phyloP scores from a whole-genome alignment of 2,113 vertebrate genomes.

The Cichladusa arquata region DNA sequence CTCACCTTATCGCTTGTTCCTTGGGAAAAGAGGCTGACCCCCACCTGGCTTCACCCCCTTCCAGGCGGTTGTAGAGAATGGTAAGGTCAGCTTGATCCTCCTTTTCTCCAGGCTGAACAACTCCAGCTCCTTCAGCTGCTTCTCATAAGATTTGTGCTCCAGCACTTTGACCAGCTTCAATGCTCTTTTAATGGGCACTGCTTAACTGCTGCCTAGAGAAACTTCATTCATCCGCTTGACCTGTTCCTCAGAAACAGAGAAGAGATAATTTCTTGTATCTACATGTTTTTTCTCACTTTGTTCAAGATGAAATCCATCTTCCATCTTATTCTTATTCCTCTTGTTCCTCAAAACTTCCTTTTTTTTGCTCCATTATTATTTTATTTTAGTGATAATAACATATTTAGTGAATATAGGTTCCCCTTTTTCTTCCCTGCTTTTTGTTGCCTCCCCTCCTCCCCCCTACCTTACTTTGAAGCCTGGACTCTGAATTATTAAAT shows the following conservation, averaged over 20 bases:
- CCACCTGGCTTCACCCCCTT: not conserved
- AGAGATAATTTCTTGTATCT: not conserved
- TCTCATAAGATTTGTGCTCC: not conserved
- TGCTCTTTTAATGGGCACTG: not conserved
- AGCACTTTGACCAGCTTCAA: fast-evolving
- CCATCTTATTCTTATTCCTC: no score
- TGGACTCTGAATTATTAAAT: not conserved
- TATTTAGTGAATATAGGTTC: not conserved
- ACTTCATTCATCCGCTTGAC: not conserved
- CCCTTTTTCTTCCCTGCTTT: not conserved
- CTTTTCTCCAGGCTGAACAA: not conserved
- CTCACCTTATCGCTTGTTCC: fast-evolving
- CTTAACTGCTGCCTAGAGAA: not conserved
- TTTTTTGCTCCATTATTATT: not conserved
- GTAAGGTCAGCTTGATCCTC: not conserved
- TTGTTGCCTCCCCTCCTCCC: not conserved
- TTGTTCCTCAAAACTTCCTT: not conserved
- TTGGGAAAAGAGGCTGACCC: not conserved
- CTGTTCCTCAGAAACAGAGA: not conserved
- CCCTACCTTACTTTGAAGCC: not conserved
- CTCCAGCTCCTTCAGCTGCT: not conserved
- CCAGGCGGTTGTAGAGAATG: not conserved
- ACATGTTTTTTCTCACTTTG: not conserved
- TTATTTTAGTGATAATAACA: not conserved
- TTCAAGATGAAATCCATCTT: not conserved